Evolutionary conservation across 2,888 invertebrate genomes (phyloP).

Genomic region (Ophion slaviceki): DNA sequence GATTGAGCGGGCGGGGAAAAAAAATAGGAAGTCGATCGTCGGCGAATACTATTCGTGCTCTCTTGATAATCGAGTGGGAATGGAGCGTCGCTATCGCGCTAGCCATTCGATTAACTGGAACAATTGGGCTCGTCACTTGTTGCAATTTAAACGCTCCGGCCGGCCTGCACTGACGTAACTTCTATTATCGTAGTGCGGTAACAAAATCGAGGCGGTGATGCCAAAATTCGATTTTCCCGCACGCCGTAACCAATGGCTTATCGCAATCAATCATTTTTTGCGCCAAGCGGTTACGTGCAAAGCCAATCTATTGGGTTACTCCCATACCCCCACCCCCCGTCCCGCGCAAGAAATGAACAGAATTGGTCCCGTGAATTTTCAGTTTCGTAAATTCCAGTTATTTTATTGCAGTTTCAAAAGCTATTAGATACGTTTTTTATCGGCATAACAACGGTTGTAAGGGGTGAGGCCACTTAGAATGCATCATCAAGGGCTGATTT

Average conservation of each 20-base stretch:
- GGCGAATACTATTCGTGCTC: slow-evolving; percentile 30
- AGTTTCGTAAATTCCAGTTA: too few species aligned
- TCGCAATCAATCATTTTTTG: background rate
- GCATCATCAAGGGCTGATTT: too few species aligned
- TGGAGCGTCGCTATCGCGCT: slow-evolving; percentile 69
- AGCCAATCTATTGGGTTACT: too few species aligned
- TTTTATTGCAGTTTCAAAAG: too few species aligned
- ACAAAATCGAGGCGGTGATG: background rate
- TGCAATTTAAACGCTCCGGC: slow-evolving; percentile 74
- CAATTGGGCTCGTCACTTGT: slow-evolving; percentile 76
- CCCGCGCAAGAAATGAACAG: too few species aligned
- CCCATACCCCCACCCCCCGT: too few species aligned
- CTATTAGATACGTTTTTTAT: too few species aligned
- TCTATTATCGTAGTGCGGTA: slow-evolving; percentile 68
- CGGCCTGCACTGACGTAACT: slow-evolving; percentile 72
- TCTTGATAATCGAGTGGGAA: slow-evolving; percentile 15
- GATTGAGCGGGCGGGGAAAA: background rate
- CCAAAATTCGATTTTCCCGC: slow-evolving; percentile 15
- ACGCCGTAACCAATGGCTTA: background rate
- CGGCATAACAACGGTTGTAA: too few species aligned
- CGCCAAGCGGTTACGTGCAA: too few species aligned
- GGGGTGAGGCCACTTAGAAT: too few species aligned
- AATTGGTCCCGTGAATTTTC: too few species aligned
- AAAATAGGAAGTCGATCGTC: slow-evolving; percentile 17
- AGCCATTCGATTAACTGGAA: slow-evolving; percentile 75